Conservation (phyloP, 2,113 vertebrate species). For the Lutjanus erythropterus region DNA sequence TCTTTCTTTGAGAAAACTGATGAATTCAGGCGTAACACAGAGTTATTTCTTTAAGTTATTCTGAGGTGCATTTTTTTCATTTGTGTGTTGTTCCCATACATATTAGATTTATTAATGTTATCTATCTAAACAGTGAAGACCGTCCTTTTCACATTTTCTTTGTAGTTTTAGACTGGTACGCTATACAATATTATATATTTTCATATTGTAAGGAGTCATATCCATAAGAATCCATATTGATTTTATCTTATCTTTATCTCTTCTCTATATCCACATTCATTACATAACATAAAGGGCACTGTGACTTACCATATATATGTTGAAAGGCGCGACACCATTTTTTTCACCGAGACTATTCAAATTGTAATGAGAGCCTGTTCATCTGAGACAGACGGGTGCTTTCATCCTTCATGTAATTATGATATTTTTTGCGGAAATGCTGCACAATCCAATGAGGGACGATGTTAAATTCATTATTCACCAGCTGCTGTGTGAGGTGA, state of each 20-base stretch:
- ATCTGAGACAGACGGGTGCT: not conserved
- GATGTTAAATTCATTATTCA: constrained; percentile 36
- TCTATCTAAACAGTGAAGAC: not conserved
- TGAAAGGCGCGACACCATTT: not conserved
- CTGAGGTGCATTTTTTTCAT: too few species aligned
- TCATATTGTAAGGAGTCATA: too few species aligned
- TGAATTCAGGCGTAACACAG: too few species aligned
- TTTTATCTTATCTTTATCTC: not conserved
- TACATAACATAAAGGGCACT: not conserved
- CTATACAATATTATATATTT: too few species aligned
- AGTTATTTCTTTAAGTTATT: too few species aligned
- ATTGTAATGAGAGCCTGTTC: not conserved
- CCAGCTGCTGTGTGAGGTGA: constrained; percentile 49
- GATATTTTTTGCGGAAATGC: constrained; percentile 27
- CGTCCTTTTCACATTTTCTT: not conserved
- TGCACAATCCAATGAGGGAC: not conserved
- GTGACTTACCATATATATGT: not conserved
- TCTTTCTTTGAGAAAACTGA: too few species aligned
- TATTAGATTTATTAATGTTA: not conserved
- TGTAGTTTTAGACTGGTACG: not conserved
- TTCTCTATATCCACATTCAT: not conserved
- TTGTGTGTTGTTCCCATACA: not conserved
- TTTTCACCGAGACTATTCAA: not conserved
- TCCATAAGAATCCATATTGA: not conserved
- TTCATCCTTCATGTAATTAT: constrained; percentile 20